Conservation (phyloP, 2,113 vertebrate species). For the Columba janthina region DNA sequence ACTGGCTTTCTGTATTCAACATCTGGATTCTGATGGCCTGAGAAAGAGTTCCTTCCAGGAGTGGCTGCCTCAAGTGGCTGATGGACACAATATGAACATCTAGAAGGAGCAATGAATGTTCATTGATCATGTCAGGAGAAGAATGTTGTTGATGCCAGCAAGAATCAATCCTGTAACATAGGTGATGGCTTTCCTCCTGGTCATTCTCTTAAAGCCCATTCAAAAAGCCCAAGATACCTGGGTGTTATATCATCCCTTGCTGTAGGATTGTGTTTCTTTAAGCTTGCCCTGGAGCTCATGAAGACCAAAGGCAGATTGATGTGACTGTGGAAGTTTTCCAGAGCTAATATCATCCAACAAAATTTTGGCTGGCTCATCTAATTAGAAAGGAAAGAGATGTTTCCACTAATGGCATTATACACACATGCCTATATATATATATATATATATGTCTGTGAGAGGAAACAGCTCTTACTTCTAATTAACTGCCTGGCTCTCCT, state of each 20-base stretch:
- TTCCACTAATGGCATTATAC: not conserved
- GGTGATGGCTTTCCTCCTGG: not conserved
- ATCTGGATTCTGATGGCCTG: not conserved
- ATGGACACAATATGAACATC: not conserved
- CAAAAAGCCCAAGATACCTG: not conserved
- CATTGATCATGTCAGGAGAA: not conserved
- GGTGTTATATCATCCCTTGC: not conserved
- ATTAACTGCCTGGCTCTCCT: conserved; percentile 47
- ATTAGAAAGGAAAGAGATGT: not conserved
- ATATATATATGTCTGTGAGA: not conserved
- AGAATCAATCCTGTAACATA: not conserved
- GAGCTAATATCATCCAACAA: not conserved
- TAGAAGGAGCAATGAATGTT: not conserved
- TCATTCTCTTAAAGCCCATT: not conserved
- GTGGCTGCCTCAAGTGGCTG: not conserved
- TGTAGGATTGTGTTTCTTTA: not conserved
- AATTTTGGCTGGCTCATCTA: not conserved
- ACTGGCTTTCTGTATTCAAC: not conserved
- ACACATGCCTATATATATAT: not conserved
- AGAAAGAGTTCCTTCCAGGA: not conserved
- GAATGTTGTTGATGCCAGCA: not conserved
- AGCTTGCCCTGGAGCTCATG: not conserved
- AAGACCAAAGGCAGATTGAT: not conserved
- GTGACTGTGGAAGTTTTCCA: not conserved
- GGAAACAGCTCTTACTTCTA: conserved; percentile 35